Evolutionary conservation across 2,888 invertebrate genomes (phyloP).

Genomic region (Formica aserva): DNA sequence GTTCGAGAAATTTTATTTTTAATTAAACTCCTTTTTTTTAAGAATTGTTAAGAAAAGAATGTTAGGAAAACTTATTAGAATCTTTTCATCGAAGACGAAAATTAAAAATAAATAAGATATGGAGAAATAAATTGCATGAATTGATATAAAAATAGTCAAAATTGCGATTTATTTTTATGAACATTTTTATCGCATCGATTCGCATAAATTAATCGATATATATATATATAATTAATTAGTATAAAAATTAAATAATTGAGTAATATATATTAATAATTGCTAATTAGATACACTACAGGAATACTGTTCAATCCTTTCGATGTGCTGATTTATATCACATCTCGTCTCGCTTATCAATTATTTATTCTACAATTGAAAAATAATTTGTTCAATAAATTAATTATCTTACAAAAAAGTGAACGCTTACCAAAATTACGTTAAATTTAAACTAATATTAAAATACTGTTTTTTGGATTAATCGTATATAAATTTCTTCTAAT

Average conservation of each 20-base stretch:
- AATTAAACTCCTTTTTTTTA: neutral
- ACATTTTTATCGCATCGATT: neutral
- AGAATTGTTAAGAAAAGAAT: neutral
- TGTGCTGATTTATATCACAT: neutral
- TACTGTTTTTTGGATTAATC: conserved; percentile 15
- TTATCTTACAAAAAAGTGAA: conserved; percentile 6
- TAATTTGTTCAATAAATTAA: conserved; percentile 27
- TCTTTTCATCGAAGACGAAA: neutral
- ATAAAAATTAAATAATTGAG: conserved; percentile 43
- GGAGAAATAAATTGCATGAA: conserved; percentile 1
- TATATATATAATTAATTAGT: conserved; percentile 38
- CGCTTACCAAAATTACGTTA: neutral
- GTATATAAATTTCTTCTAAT: neutral
- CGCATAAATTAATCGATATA: conserved; percentile 6
- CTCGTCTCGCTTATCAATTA: neutral
- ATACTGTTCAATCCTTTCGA: conserved; percentile 37
- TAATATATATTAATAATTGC: conserved; percentile 17
- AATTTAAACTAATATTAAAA: conserved; percentile 19
- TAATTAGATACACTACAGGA: conserved; percentile 32
- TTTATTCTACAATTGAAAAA: neutral
- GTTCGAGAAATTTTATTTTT: neutral
- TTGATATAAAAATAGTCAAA: conserved; percentile 44
- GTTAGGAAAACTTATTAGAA: neutral
- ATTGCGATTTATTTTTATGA: conserved; percentile 38
- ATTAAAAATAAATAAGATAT: neutral